These are phyloP conservation scores for Tympanuchus pallidicinctus DNA, from an alignment of 2,113 vertebrate genomes.

Conservation along the genomic window DNA sequence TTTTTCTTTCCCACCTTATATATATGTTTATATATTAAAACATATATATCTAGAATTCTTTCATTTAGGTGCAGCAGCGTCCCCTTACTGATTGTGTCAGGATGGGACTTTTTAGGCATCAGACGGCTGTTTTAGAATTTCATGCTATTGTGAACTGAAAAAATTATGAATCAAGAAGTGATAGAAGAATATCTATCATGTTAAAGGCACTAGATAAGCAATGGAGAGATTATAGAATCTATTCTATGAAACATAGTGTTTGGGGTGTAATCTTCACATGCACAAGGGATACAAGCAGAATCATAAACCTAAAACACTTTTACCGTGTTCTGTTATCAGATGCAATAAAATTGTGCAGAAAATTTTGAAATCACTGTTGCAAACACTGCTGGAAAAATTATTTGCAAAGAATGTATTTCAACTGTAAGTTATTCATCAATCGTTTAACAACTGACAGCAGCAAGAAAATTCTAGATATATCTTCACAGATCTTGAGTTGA, in stretches of 20 bases:
- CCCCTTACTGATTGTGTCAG: neutral
- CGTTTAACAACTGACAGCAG: neutral
- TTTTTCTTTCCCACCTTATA: neutral
- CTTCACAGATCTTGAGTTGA: neutral
- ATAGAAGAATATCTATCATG: neutral
- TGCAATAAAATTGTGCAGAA: neutral
- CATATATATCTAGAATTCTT: neutral
- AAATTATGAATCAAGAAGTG: neutral
- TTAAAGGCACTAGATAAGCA: neutral
- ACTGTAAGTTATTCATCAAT: neutral
- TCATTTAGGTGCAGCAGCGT: neutral
- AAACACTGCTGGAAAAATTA: neutral
- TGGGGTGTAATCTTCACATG: neutral
- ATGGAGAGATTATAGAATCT: neutral
- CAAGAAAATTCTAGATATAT: neutral
- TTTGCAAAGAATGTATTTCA: neutral
- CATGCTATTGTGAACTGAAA: neutral
- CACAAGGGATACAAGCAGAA: neutral
- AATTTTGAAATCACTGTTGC: neutral
- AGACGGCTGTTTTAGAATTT: neutral
- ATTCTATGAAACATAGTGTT: neutral
- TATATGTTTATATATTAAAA: neutral
- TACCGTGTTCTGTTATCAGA: neutral
- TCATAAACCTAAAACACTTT: neutral
- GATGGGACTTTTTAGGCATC: neutral